phyloP scores from a whole-genome alignment of 2,888 invertebrate species.

The Agrilus mali region DNA sequence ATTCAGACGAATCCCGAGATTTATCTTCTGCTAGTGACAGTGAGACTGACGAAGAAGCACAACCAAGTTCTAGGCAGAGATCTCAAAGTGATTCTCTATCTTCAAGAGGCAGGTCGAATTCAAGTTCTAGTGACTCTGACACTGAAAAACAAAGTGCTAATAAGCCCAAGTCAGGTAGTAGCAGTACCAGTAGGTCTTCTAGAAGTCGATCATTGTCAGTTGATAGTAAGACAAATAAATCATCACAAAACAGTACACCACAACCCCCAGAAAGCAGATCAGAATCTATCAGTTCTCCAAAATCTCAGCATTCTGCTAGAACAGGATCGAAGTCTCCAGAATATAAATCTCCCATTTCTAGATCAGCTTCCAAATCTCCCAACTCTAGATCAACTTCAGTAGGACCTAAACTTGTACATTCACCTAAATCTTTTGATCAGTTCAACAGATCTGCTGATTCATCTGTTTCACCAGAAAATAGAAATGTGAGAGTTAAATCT shows the following conservation, averaged over 20 bases:
- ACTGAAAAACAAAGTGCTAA: constrained; percentile 13
- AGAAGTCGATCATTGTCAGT: not conserved
- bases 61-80: constrained; percentile 13
- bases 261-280: constrained; percentile 5
- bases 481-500: no score
- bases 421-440: no score
- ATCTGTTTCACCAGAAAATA: no score
- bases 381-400: no score
- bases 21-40: constrained; percentile 30
- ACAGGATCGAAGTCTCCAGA: not conserved
- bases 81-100: constrained; percentile 11
- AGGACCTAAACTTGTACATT: no score
- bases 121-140: constrained; percentile 12
- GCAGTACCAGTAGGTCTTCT: constrained; percentile 11
- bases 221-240: constrained; percentile 2
- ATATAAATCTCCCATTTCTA: no score
- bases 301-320: no score
- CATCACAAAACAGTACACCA: constrained; percentile 6
- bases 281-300: not conserved
- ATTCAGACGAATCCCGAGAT: constrained; percentile 49
- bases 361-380: no score
- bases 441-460: no score
- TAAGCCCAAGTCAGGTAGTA: constrained; percentile 2
- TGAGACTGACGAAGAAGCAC: constrained; percentile 21
- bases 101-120: constrained; percentile 10